Evolutionary conservation across 2,113 vertebrate species (phyloP).

Genomic region (Tychaedon coryphoeus): DNA sequence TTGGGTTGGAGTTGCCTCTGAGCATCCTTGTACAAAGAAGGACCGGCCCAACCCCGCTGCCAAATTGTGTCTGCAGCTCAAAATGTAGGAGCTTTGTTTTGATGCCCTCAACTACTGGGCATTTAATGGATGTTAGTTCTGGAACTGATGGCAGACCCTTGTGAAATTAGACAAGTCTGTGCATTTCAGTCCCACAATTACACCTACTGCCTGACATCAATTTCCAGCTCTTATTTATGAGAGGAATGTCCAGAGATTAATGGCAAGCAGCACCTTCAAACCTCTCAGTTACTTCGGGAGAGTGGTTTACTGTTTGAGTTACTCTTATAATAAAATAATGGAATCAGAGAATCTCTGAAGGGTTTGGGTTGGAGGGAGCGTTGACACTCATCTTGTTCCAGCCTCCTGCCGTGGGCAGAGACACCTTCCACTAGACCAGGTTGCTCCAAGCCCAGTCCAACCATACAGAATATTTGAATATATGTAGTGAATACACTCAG

Average conservation of each 20-base stretch:
- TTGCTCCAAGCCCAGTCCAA: neutral
- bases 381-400: neutral
- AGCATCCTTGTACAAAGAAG: neutral
- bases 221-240: neutral
- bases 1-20: neutral
- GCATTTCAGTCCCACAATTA: neutral
- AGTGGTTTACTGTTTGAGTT: neutral
- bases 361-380: neutral
- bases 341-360: neutral
- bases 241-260: neutral
- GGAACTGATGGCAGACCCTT: neutral
- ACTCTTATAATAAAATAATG: neutral
- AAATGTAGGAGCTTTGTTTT: neutral
- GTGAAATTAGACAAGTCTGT: neutral
- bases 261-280: neutral
- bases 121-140: neutral
- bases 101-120: neutral
- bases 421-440: neutral
- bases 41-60: neutral
- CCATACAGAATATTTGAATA: neutral
- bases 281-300: neutral
- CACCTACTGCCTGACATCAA: neutral
- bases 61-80: neutral
- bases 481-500: neutral
- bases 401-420: neutral